Base-by-base conservation (phyloP, 2,797 vertebrate species). In the Necrosyrtes monachus region DNA sequence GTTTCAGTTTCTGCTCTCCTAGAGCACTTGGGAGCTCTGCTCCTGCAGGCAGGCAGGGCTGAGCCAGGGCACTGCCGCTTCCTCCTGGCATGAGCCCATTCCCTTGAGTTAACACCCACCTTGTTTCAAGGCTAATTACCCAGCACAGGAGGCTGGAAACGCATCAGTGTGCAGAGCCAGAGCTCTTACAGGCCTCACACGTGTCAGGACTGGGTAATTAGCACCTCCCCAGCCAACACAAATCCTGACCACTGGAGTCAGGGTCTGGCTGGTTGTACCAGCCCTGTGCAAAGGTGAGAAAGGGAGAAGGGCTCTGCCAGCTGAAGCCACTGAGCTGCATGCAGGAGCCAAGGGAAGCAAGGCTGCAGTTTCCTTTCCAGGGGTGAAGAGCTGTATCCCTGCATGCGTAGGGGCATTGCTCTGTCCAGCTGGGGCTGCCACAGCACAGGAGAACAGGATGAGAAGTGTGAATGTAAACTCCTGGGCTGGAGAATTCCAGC, bases 51-150 rank as follows among this genome's bases (percentile, higher is more conserved):
- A 43, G 41, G 62, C 60, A 65, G 54, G 51, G 63, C 84, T 63
- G 51, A 90, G 70, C 35, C 75, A 18, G 18, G 27, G 84, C 86
- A 15, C 13, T 1, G n/a, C 59, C 1, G 1, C 45, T 43, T 20
- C 68, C 78, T 91, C 77, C 69, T 77, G 92, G 83, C 93, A 92
- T 48, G 3, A 17, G 88, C 93, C 81, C 72, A 30, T 41, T 96
- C 94, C 86, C 91, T 50, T 3, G 88, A 69, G 94, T 91, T 93
- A 83, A 93, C 97, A 96, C 97, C 97, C 97, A 96, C 92, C 97
- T 95, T 19, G 93, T 97, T 97, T 97, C 93, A 92, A 88, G 93
- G 91, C 91, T 95, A 92, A 97, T 97, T 97, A 97, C 75, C 90
- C 94, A 81, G 67, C 28, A 0, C 59, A 19, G 93, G 92, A 95